Percentiles rank a stretch among this genome's conserved stretches.
phyloP scores from a whole-genome alignment of 2,797 vertebrate species.

The Fundulus diaphanus region DNA sequence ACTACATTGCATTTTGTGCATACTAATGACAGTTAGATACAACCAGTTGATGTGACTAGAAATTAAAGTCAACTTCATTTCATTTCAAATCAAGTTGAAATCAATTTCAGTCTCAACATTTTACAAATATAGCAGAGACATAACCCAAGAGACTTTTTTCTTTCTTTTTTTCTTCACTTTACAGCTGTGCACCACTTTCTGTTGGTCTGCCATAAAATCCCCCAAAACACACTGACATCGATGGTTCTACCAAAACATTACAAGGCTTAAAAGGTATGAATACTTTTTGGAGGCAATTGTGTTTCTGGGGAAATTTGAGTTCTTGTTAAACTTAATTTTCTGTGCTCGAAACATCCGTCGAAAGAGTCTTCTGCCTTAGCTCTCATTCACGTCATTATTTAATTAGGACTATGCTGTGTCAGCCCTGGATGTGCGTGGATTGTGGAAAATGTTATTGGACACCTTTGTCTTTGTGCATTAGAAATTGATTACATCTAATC shows the following conservation, averaged over 20 bases:
- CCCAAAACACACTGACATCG: too few relatives aligned
- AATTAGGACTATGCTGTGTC: neutral
- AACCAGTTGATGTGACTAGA: neutral
- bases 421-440: neutral
- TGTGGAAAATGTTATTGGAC: neutral
- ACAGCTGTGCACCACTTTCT: too few relatives aligned
- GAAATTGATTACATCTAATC: conserved; percentile 28
- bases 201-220: too few relatives aligned
- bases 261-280: neutral
- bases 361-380: neutral
- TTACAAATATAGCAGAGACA: too few relatives aligned
- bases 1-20: too few relatives aligned
- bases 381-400: neutral
- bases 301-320: neutral
- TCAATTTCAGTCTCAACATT: neutral
- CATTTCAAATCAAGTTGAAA: neutral
- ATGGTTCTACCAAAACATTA: too few relatives aligned
- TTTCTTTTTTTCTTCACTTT: too few relatives aligned
- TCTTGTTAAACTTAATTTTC: neutral
- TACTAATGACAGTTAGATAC: neutral
- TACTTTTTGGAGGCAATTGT: neutral
- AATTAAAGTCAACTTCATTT: neutral
- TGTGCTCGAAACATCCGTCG: neutral
- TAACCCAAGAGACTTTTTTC: too few relatives aligned
- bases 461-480: conserved; percentile 7